Percentiles rank a stretch among this genome's conserved stretches.
Evolutionary conservation across 92 coral and sea anemone genomes (phyloP).

Genomic region (Anthopleura xanthogrammica): DNA sequence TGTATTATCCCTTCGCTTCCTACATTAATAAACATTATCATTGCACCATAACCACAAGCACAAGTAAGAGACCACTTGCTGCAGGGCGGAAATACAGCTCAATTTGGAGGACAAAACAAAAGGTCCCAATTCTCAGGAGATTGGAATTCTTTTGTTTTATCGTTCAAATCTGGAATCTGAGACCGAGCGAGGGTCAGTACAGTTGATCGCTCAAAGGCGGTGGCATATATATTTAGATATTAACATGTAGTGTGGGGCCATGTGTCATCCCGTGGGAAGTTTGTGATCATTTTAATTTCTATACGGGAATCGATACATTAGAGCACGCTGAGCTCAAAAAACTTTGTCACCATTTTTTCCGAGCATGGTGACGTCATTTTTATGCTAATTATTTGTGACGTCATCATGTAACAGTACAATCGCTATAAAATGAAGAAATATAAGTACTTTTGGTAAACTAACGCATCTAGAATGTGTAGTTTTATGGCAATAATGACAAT

Average conservation of each 20-base stretch:
- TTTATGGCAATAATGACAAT: neutral
- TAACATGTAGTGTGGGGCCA: slow-evolving; percentile 5
- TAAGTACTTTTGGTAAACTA: neutral
- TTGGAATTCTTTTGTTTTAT: too few relatives aligned
- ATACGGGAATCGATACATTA: neutral
- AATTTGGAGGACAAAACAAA: too few relatives aligned
- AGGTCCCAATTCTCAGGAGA: too few relatives aligned
- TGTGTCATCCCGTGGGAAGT: slow-evolving; percentile 8
- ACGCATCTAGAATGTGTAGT: neutral
- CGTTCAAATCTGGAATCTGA: too few relatives aligned
- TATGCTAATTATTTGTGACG: neutral
- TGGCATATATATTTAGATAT: too few relatives aligned
- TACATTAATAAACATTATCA: neutral
- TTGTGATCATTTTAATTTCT: slow-evolving; percentile 12
- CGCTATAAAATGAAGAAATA: too few relatives aligned
- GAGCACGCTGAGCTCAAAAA: slow-evolving; percentile 14
- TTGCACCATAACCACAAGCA: too few relatives aligned
- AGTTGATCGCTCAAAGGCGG: too few relatives aligned
- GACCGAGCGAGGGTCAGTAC: too few relatives aligned
- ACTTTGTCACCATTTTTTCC: slow-evolving; percentile 16
- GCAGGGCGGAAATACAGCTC: too few relatives aligned
- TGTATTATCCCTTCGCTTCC: slow-evolving; percentile 50
- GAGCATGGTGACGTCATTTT: slow-evolving; percentile 16
- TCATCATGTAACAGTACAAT: neutral
- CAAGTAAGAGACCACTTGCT: too few relatives aligned